Base-by-base conservation (phyloP, 2,113 vertebrate species). In the Spizaetus ornatus region DNA sequence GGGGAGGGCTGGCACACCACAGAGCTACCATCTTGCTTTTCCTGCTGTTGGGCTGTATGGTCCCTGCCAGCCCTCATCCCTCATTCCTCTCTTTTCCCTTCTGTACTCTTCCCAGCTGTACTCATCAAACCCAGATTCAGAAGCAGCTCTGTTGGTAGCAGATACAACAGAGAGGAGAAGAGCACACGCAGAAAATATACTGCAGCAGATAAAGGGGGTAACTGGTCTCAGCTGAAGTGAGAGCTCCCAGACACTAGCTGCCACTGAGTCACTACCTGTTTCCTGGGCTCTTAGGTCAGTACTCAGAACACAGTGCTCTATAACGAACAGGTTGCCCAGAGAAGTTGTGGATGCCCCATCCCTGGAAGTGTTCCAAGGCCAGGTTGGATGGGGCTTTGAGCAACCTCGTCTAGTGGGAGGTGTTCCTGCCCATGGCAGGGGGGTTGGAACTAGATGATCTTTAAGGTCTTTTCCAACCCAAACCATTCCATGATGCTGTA, bases 1-100 rank as follows among this genome's bases (percentile, higher is more conserved):
- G 15, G 2, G 6, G 25, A 72, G 23, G 34, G 3, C 56, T 67
- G 67, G 61, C 45, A 81, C 0, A 0, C 25, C 2, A 2, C 26
- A 36, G n/a, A 42, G 15, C 45, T 56, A 61, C 29, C 7, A 10
- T 91, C 23, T 59, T 66, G 32, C 21, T 85, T 53, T 77, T 73
- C 59, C 32, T 86, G 26, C 38, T 71, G 3, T 67, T 65, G 16
- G 26, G 16, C 29, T 36, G 11, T 66, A 26, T 1, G 21, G 34
- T 73, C 26, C 20, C 19, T 2, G 0, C 26, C 43, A 58, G 31
- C 29, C 18, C 13, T n/a, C 40, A 63, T 53, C 43, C 43, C 23
- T 91, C 32, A 25, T 86, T 66, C 62, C 11, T 67, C 16, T 27
- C 42, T 70, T 74, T 79, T 65, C 15, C 8, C 17, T 59, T 70